Evolutionary conservation across 2,888 invertebrate species (phyloP), one percentile per base, ranked within the genome.

Genomic region (Phaedon cochleariae): DNA sequence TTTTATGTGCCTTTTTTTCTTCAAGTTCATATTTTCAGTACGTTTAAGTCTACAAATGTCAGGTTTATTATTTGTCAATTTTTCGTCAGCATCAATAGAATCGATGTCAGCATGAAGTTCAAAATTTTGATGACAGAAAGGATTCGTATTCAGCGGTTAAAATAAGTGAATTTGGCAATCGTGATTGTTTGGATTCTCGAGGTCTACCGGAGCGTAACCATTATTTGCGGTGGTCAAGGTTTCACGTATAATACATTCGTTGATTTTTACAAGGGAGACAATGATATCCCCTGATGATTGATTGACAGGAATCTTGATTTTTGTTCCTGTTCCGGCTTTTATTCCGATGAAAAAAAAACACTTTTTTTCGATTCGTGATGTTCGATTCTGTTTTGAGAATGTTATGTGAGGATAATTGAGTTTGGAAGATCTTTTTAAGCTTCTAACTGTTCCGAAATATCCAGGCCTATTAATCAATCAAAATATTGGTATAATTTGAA

Each of bases 401-500:
- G 7, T 7, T 3, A 7, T 26, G 26, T 26, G 7, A 5, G 7
- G 15, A 48, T 12, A 48, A 18, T 18, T 48, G 48, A 48, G 18
- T 48, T 18, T 6, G 18, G 18, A 21, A 21, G 21, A 18, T 18
- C 48, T 12, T 17, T 48, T 48, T 48, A 5, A n/a, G 48, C 48
- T 20, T 48, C 18, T 21, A 48, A 12, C 21, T 48, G 5, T 18
- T 18, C 18, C 3, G 18, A 21, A 17, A 48, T 21, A 48, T 48
- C 21, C 12, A 17, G 21, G 20, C 48, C 48, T 18, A 48, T 48
- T 18, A 48, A 48, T 48, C 10, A 18, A 52, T 52, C 52, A 15
- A 52, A 52, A 12, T 52, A 52, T 29, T 52, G 52, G 20, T 52
- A 29, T 29, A 52, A 52, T 52, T 52, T 31, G 18, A 52, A 29